A percentile compares a stretch with the other conserved stretches of the same genome.
phyloP scores from a whole-genome alignment of 2,888 invertebrate genomes.

The Lissonota sp. region DNA sequence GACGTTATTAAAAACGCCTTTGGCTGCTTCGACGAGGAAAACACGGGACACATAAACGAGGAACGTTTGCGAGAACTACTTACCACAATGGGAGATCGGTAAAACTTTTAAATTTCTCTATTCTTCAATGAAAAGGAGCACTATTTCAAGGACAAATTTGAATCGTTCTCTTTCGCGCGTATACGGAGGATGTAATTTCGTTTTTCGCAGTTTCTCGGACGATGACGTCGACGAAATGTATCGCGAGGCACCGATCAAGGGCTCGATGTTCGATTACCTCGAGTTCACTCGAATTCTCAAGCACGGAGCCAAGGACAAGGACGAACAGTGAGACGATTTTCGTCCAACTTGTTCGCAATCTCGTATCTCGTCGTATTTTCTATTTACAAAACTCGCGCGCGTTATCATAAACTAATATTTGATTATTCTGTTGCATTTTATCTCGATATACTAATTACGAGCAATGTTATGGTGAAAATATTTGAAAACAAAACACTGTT shows the following conservation, averaged over 20 bases:
- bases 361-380: slow-evolving; percentile 11
- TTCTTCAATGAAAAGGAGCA: too few relatives aligned
- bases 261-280: slow-evolving; percentile 97
- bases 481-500: too few relatives aligned
- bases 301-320: slow-evolving; percentile 99
- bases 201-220: slow-evolving; percentile 88
- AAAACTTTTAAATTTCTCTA: slow-evolving; percentile 72
- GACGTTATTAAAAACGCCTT: slow-evolving; percentile 99
- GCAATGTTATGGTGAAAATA: too few relatives aligned
- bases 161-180: background rate
- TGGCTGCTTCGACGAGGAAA: slow-evolving; percentile 99
- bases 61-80: slow-evolving; percentile 97
- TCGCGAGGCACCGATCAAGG: slow-evolving; percentile 98
- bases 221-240: slow-evolving; percentile 99
- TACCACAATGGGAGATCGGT: slow-evolving; percentile 98
- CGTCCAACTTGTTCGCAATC: slow-evolving; percentile 3
- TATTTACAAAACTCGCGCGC: slow-evolving; percentile 25
- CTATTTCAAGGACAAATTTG: background rate
- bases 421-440: too few relatives aligned
- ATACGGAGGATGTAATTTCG: background rate
- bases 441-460: too few relatives aligned
- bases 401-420: too few relatives aligned
- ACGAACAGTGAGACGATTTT: slow-evolving; percentile 89
- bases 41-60: slow-evolving; percentile 95
- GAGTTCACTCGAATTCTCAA: slow-evolving; percentile 99